A percentile compares a stretch with the other conserved stretches of the same genome.
These are phyloP conservation scores for Diarsia dahlii DNA, from an alignment of 2,888 invertebrate species.

Conservation along the genomic window DNA sequence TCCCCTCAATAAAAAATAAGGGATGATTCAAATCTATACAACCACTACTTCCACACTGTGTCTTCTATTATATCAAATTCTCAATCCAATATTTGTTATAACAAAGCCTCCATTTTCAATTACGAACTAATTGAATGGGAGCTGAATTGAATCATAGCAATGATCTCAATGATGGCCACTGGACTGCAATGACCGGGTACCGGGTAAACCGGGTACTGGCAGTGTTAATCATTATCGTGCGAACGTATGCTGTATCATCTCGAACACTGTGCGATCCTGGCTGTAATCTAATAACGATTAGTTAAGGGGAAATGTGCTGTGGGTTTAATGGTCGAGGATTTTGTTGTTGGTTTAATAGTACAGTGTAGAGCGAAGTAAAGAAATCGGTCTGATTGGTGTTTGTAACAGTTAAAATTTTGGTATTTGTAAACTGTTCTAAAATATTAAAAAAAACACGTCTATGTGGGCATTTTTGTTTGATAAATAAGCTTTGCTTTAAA, in stretches of 20 bases:
- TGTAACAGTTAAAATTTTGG: too few species aligned
- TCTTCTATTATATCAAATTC: background rate
- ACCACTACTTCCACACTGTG: background rate
- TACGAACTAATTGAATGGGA: constrained; percentile 66
- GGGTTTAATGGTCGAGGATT: too few species aligned
- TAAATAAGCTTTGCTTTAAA: background rate
- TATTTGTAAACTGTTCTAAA: too few species aligned
- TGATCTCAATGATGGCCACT: constrained; percentile 65
- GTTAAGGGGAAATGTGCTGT: constrained; percentile 72
- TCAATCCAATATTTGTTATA: constrained; percentile 36
- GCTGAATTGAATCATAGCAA: constrained; percentile 63
- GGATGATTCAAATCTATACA: too few species aligned
- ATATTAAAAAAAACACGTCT: too few species aligned
- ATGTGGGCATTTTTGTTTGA: too few species aligned
- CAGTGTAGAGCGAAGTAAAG: too few species aligned
- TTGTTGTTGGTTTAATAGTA: too few species aligned
- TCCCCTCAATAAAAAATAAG: too few species aligned
- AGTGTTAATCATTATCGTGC: constrained; percentile 78
- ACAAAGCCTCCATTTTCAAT: constrained; percentile 57
- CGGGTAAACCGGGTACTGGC: constrained; percentile 48
- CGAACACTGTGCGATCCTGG: constrained; percentile 69
- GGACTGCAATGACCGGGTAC: constrained; percentile 14
- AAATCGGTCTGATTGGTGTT: too few species aligned
- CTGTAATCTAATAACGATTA: constrained; percentile 77
- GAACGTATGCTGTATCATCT: constrained; percentile 70